Base-by-base conservation (phyloP, 1,140 invertebrate genomes). In the Littorina saxatilis region DNA sequence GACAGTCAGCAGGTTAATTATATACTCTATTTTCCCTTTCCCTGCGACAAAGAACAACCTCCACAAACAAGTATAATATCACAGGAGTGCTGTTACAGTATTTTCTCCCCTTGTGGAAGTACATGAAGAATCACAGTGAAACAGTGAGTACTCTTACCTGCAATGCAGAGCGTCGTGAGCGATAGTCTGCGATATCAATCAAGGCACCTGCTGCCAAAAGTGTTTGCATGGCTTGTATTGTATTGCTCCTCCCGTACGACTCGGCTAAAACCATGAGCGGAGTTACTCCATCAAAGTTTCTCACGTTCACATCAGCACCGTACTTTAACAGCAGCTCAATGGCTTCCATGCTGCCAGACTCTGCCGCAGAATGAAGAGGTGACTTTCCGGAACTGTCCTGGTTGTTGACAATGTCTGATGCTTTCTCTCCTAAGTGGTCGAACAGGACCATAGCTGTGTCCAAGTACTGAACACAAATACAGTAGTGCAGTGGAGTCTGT, bases 371-470 rank as follows among this genome's bases (percentile, higher is more conserved):
- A 58, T 87, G 86, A 35, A 87, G 58, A n/a, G 80, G 70, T 5
- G 79, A 80, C 52, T 84, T 86, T 5, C 86, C 86, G 50, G 80
- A 86, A 37, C 74, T 81, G 80, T 87, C 86, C n/a, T 82, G 68
- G 27, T 80, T 79, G 40, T 87, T 74, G 20, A 84, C 73, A 17
- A 84, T 63, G 7, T 55, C 43, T 17, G 80, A 72, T 20, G 77
- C 66, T 15, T 78, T 52, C 1, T 39, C 29, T n/a, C 84, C 75
- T n/a, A 87, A 35, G n/a, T 84, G 74, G 13, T 63, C 76, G 13
- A 78, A 23, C 2, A 78, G 2, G 55, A 96, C 96, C 3, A 93
- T 96, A 13, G 72, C 84, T 35, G 84, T 82, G 23, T 87, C 84
- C 32, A 58, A 50, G 50, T 79, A 84, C 32, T 86, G 84, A 17